Conservation (phyloP, 37 sponge, comb jelly and placozoan species). For the Theonella swinhoei region DNA sequence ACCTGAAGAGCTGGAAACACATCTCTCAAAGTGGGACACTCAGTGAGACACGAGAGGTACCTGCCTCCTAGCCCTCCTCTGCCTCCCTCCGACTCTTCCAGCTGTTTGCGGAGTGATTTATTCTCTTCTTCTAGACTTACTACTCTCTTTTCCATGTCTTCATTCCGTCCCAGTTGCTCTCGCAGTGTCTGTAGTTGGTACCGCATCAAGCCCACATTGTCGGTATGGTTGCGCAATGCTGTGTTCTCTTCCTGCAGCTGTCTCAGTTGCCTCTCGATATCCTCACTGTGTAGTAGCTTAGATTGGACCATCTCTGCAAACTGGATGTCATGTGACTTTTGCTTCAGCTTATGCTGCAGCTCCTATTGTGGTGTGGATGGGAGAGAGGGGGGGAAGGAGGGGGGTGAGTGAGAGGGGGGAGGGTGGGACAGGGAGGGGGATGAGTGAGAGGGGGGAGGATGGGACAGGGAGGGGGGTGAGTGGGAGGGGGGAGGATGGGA, state of each 20-base stretch:
- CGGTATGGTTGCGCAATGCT: not conserved
- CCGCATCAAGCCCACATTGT: constrained; percentile 17
- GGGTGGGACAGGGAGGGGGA: too few relatives aligned
- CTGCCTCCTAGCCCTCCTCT: constrained; percentile 2
- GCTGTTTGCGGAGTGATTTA: not conserved
- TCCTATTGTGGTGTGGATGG: not conserved
- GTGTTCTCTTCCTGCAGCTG: constrained; percentile 49
- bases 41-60: not conserved
- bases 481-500: too few relatives aligned
- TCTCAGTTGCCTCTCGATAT: constrained; percentile 19
- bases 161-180: constrained; percentile 31
- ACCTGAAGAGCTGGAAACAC: constrained; percentile 23
- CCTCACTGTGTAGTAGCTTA: constrained; percentile 18
- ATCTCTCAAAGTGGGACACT: not conserved
- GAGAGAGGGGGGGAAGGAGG: too few relatives aligned
- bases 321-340: constrained; percentile 22
- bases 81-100: not conserved
- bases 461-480: too few relatives aligned
- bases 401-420: too few relatives aligned
- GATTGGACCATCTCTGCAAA: constrained; percentile 40
- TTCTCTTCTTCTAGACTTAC: constrained; percentile 28
- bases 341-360: constrained; percentile 26
- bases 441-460: too few relatives aligned
- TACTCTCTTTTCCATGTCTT: constrained; percentile 15
- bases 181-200: constrained; percentile 43